Conservation (phyloP, 2,797 vertebrate species). For the Antrozous pallidus region DNA sequence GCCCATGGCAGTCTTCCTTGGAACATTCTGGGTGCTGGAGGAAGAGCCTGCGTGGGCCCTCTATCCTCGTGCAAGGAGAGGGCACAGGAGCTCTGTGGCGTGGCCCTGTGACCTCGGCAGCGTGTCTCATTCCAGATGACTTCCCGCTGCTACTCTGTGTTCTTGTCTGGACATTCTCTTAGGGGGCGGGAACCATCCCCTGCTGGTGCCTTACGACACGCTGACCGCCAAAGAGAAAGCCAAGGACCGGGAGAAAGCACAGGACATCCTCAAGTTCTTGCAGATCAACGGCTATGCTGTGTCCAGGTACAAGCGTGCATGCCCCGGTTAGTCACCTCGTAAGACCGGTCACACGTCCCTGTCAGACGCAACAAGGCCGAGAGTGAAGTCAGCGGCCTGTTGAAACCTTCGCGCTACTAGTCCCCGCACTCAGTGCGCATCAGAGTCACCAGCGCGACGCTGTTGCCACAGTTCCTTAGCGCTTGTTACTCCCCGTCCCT, state of each 20-base stretch:
- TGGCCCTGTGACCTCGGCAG: fast-evolving
- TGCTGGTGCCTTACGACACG: constrained; percentile 96
- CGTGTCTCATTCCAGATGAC: neutral
- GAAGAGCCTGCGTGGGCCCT: neutral
- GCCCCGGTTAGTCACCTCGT: neutral
- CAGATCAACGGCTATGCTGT: constrained; percentile 95
- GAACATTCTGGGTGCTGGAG: neutral
- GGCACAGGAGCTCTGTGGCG: fast-evolving
- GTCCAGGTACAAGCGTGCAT: constrained; percentile 85
- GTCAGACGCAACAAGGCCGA: neutral
- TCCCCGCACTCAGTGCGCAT: neutral
- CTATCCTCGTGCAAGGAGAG: no score
- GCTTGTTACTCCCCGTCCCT: no score
- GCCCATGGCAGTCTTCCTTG: neutral
- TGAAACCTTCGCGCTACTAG: neutral
- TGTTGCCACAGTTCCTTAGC: neutral
- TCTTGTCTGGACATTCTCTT: constrained; percentile 66
- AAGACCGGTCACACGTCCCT: neutral
- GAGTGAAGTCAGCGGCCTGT: neutral
- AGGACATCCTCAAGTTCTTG: constrained; percentile 95
- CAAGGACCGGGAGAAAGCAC: constrained; percentile 94
- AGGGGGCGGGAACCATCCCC: constrained; percentile 95
- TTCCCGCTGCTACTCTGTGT: neutral
- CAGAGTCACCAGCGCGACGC: neutral
- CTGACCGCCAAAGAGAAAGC: constrained; percentile 97